Evolutionary conservation across 2,113 vertebrate species (phyloP).

Genomic region (Thunnus thynnus): DNA sequence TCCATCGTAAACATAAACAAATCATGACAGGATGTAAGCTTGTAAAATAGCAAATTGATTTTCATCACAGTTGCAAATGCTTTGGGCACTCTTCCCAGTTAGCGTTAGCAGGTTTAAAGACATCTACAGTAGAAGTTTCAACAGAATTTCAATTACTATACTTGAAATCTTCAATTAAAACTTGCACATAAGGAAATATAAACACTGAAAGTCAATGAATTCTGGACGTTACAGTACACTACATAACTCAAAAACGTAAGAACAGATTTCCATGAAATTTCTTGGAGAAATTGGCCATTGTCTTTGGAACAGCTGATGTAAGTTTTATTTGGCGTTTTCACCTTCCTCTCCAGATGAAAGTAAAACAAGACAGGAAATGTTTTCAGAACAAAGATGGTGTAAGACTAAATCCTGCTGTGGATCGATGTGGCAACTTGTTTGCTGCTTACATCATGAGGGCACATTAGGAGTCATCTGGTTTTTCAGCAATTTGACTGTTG

Average conservation of each 20-base stretch:
- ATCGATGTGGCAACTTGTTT: not conserved
- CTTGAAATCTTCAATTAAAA: no score
- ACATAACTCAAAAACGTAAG: not conserved
- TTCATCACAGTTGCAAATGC: not conserved
- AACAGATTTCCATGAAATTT: not conserved
- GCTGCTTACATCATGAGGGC: not conserved
- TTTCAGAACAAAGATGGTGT: not conserved
- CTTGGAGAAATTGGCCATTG: not conserved
- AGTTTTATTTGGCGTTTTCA: not conserved
- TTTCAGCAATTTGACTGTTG: no score
- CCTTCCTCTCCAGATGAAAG: not conserved
- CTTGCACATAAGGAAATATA: no score
- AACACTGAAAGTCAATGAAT: not conserved
- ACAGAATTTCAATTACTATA: no score
- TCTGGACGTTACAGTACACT: not conserved
- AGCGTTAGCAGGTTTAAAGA: no score
- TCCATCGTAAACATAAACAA: not conserved
- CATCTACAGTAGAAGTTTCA: no score
- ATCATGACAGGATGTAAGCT: not conserved
- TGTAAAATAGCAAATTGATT: not conserved
- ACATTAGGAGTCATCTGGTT: no score
- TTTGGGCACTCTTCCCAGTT: no score
- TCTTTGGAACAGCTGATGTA: no score
- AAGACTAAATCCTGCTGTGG: not conserved
- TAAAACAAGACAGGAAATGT: not conserved